Conservation (phyloP, 2,888 invertebrate genomes). For the Kuschelorhynchus macadamiae region DNA sequence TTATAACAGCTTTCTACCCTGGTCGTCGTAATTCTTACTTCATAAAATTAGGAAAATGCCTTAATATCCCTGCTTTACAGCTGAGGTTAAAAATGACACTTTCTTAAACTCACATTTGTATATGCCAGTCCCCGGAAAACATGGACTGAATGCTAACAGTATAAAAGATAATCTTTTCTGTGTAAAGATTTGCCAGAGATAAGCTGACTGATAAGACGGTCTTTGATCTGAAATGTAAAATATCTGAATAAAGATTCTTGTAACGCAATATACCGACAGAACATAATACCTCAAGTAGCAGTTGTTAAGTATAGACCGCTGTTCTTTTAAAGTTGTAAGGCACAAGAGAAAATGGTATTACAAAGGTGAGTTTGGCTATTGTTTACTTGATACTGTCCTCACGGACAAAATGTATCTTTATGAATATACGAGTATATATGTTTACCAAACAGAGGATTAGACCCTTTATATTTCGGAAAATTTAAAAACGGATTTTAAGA, state of each 20-base stretch:
- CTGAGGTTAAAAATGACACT: too few species aligned
- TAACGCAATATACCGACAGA: constrained; percentile 46
- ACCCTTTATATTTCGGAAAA: constrained; percentile 26
- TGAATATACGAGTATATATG: constrained; percentile 27
- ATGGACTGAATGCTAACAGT: background rate
- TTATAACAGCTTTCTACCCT: too few species aligned
- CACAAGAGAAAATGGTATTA: constrained; percentile 35
- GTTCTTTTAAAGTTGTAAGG: constrained; percentile 35
- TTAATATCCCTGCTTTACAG: too few species aligned
- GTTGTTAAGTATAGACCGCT: constrained; percentile 35
- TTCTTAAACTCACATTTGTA: too few species aligned
- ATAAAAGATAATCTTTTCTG: constrained; percentile 38
- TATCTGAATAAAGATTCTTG: constrained; percentile 38
- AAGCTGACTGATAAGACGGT: constrained; percentile 29
- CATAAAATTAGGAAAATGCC: background rate
- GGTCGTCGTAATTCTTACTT: too few species aligned
- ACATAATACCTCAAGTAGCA: constrained; percentile 37
- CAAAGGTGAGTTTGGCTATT: constrained; percentile 37
- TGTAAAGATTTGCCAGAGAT: constrained; percentile 19
- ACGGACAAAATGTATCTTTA: constrained; percentile 24
- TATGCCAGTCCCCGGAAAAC: background rate
- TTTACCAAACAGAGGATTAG: constrained; percentile 41
- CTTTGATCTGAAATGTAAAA: constrained; percentile 29
- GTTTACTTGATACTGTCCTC: constrained; percentile 22
- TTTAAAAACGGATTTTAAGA: constrained; percentile 36